Conservation (phyloP, 2,888 invertebrate species). For the Prosopocoilus inquinatus region DNA sequence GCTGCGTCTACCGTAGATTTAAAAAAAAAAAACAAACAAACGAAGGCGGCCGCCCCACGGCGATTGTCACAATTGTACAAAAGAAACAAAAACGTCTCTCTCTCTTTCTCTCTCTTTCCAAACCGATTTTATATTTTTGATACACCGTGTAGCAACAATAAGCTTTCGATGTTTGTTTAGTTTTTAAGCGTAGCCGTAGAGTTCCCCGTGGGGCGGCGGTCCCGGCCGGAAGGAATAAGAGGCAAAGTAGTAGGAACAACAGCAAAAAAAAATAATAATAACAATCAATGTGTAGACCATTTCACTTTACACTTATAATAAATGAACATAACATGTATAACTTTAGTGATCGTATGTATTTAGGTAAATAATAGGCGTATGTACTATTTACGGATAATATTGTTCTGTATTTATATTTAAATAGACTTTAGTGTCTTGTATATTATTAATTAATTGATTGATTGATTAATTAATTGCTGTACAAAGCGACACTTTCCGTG, state of each 20-base stretch:
- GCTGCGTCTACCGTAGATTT: too few relatives aligned
- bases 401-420: too few relatives aligned
- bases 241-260: conserved; percentile 20
- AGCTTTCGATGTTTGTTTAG: conserved; percentile 25
- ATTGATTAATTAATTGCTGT: conserved; percentile 35
- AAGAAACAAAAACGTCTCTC: conserved; percentile 9
- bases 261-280: too few relatives aligned
- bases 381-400: too few relatives aligned
- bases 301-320: conserved; percentile 14
- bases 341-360: conserved; percentile 11
- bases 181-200: conserved; percentile 12
- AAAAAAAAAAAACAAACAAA: too few relatives aligned
- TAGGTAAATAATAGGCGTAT: conserved; percentile 20
- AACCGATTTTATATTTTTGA: conserved; percentile 32
- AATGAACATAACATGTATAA: conserved; percentile 6
- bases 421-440: conserved; percentile 34
- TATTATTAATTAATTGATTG: conserved; percentile 30
- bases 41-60: conserved; percentile 16
- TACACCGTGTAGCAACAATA: conserved; percentile 24
- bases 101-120: too few relatives aligned
- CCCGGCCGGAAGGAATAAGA: conserved; percentile 2
- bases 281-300: conserved; percentile 38
- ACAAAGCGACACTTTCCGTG: conserved; percentile 37
- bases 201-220: conserved; percentile 4
- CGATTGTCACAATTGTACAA: conserved; percentile 19